These are phyloP conservation scores for Psococerastis gibbosa DNA, from an alignment of 2,888 invertebrate genomes.

Conservation along the genomic window DNA sequence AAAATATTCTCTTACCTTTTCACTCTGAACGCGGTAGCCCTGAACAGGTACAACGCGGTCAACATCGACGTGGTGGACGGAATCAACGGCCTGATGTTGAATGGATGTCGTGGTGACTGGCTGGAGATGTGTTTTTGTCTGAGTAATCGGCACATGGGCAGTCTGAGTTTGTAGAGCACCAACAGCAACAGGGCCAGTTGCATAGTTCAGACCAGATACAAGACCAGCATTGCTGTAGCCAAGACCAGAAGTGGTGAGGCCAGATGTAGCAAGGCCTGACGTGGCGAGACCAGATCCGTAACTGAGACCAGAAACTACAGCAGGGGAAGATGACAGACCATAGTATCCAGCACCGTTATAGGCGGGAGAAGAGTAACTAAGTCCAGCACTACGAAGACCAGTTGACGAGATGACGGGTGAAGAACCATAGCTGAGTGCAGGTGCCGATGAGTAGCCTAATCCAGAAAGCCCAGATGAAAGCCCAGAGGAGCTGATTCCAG, in stretches of 20 bases:
- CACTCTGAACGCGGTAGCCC: not conserved
- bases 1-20: not conserved
- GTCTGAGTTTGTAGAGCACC: not conserved
- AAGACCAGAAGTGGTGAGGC: not conserved
- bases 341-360: not conserved
- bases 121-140: not conserved
- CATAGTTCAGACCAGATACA: not conserved
- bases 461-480: not conserved
- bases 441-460: not conserved
- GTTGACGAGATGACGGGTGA: not conserved
- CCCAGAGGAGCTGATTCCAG: not conserved
- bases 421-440: not conserved
- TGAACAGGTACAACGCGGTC: slow-evolving; percentile 7
- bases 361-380: not conserved
- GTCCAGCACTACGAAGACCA: not conserved
- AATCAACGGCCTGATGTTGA: not conserved
- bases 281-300: not conserved
- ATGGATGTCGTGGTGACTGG: not conserved
- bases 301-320: not conserved
- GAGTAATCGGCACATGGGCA: not conserved
- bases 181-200: not conserved
- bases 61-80: slow-evolving; percentile 5
- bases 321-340: not conserved
- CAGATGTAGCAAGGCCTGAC: not conserved
- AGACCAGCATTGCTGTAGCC: no score